Evolutionary conservation across 2,797 vertebrate genomes (phyloP).

Genomic region (Potorous gilbertii): DNA sequence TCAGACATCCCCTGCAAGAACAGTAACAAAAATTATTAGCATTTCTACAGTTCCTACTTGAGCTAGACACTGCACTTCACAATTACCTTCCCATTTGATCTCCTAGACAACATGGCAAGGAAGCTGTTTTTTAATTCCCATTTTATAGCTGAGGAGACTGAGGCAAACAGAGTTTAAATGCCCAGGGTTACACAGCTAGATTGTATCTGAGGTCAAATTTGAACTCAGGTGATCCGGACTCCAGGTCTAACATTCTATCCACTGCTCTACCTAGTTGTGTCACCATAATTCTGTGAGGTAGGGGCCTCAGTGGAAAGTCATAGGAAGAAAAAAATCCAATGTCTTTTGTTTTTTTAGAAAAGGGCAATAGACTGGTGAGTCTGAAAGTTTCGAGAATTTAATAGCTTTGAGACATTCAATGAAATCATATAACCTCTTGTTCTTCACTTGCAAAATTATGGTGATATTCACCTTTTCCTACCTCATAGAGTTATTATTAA

Average conservation of each 20-base stretch:
- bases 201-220: background rate
- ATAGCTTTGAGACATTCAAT: background rate
- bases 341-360: background rate
- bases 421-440: background rate
- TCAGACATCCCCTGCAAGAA: background rate
- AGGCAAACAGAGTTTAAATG: background rate
- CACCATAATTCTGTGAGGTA: background rate
- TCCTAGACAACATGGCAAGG: background rate
- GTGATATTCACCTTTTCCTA: background rate
- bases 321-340: background rate
- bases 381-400: background rate
- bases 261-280: background rate
- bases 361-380: background rate
- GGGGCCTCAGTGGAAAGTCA: background rate
- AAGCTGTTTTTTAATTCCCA: background rate
- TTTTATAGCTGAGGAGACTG: background rate
- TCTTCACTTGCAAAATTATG: background rate
- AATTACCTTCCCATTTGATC: background rate
- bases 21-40: background rate
- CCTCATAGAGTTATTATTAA: background rate
- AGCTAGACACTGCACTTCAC: background rate
- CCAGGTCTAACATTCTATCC: background rate
- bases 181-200: background rate
- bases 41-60: background rate
- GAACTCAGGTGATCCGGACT: background rate